Base-by-base conservation (phyloP, 2,888 invertebrate genomes). In the Drosophila acutilabella region DNA sequence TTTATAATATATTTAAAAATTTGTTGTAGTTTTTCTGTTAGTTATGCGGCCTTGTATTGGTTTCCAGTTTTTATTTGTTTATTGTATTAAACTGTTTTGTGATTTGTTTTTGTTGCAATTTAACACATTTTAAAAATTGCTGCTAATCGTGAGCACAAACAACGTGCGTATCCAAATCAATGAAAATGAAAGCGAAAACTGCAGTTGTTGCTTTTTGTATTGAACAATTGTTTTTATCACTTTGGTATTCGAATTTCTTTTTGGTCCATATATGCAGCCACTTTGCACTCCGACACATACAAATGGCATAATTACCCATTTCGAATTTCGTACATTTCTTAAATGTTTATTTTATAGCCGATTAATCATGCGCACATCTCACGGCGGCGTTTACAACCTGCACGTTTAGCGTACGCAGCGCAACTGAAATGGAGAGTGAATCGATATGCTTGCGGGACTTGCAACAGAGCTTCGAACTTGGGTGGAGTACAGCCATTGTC, bases 341-440 rank as follows among this genome's bases (percentile, higher is more conserved):
- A 18, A 44, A 42, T 40, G 16, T 16, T 56, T 54, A 56, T 23
- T 57, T 41, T 30, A 44, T 40, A 11, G 10, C 8, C 30, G 30
- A 30, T 41, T 56, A 26, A 5, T 59, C 50, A 41, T 42, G 53
- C 20, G 36, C 50, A 36, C 54, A 33, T 48, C 26, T 53, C 45
- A 8, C 13, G 36, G 38, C 47, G 52, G 44, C 54, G 33, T 52
- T 44, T 5, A 76, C 78, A 76, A 88, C 79, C 74, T 68, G 71
- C 64, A 56, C 73, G 75, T 36, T 65, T 56, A 73, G 68, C 78
- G 89, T 65, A 67, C 71, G 73, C 68, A 70, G 57, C 60, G 59
- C 75, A 72, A 84, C 83, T 84, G 83, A 88, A 82, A 79, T 72
- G 67, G 82, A 77, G 73, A 78, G 89, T 82, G 83, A 77, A 53